These are phyloP conservation scores for Tympanuchus pallidicinctus DNA, from an alignment of 2,113 vertebrate genomes.

Conservation along the genomic window DNA sequence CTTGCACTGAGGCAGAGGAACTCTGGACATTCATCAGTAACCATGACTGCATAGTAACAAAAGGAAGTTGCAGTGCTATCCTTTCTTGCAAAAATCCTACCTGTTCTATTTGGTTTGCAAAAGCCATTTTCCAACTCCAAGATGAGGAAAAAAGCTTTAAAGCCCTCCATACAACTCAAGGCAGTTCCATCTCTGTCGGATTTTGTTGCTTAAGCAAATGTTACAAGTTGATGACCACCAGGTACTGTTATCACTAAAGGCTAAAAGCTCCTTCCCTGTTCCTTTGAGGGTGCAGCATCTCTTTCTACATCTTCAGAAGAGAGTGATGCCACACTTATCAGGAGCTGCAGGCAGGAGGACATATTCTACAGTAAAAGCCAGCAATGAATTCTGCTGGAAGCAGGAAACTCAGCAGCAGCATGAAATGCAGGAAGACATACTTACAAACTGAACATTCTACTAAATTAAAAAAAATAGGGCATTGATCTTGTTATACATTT, in stretches of 20 bases:
- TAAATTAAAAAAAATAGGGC: slow-evolving; percentile 39
- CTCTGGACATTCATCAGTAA: background rate
- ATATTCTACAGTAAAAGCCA: background rate
- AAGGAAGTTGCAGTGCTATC: background rate
- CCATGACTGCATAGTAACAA: background rate
- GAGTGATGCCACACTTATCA: background rate
- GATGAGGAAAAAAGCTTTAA: background rate
- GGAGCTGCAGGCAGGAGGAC: background rate
- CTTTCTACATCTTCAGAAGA: background rate
- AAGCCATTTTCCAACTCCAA: background rate
- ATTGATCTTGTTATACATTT: slow-evolving; percentile 50
- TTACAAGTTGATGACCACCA: slow-evolving; percentile 35
- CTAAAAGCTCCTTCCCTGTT: background rate
- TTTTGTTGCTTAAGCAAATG: background rate
- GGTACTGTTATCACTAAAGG: slow-evolving; percentile 2
- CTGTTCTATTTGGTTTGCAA: background rate
- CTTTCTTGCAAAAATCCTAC: background rate
- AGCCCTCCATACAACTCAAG: background rate
- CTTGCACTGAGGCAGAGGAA: background rate
- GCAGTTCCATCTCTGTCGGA: slow-evolving; percentile 23
- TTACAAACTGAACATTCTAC: background rate
- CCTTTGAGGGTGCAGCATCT: slow-evolving; percentile 6
- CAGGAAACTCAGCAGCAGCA: background rate
- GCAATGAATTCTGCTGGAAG: slow-evolving; percentile 27
- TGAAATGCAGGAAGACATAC: background rate